Conservation (phyloP, 2,113 vertebrate genomes). For the Cheirogaleus medius region DNA sequence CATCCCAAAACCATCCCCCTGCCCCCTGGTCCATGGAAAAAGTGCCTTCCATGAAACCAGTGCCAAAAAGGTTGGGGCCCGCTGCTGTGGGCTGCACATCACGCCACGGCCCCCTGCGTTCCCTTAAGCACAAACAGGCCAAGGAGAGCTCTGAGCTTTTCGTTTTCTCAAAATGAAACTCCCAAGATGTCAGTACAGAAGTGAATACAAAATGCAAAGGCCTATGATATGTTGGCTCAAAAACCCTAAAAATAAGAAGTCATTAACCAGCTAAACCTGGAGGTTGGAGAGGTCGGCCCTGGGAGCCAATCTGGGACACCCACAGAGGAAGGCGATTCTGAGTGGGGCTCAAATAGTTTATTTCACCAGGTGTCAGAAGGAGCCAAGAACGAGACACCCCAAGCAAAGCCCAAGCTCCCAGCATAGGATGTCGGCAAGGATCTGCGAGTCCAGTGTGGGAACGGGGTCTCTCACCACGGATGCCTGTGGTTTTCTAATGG, state of each 20-base stretch:
- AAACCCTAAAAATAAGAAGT: not conserved
- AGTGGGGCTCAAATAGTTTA: not conserved
- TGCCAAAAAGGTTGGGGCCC: no score
- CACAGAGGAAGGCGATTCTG: not conserved
- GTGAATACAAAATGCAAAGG: constrained; percentile 30
- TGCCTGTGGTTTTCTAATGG: not conserved
- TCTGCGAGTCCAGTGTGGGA: fast-evolving
- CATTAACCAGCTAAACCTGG: not conserved
- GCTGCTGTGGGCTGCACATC: not conserved
- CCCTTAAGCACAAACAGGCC: not conserved
- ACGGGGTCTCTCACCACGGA: not conserved
- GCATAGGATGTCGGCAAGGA: not conserved
- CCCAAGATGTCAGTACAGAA: constrained; percentile 36
- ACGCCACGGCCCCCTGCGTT: not conserved
- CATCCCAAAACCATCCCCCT: no score
- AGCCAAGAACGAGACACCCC: not conserved
- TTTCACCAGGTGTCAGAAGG: not conserved
- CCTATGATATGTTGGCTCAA: not conserved
- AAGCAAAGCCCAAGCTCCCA: not conserved
- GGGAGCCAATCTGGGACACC: not conserved
- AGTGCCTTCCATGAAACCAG: no score
- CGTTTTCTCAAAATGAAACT: constrained; percentile 56
- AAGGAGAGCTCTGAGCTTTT: not conserved
- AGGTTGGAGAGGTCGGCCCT: not conserved
- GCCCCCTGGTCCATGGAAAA: no score